Evolutionary conservation across 1,140 invertebrate genomes (phyloP).

Genomic region (Thereuonema tuberculata): DNA sequence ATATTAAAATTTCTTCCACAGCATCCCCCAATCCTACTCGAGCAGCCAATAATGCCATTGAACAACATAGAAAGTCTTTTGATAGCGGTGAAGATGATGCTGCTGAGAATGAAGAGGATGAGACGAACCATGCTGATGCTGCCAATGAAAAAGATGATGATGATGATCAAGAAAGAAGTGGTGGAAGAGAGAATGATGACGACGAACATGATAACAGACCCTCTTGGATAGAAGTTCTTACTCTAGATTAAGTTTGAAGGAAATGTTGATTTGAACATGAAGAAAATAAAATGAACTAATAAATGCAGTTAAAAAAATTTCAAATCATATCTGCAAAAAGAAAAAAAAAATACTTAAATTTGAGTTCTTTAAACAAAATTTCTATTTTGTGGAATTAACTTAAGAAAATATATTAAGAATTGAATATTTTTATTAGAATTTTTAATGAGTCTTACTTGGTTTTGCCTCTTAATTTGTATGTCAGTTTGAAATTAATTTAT

Average conservation of each 20-base stretch:
- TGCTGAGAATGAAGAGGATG: not conserved
- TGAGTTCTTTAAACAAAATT: not conserved
- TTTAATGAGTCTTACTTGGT: too few species aligned
- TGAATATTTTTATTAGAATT: not conserved
- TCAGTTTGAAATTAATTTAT: too few species aligned
- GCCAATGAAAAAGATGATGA: not conserved
- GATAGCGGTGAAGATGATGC: not conserved
- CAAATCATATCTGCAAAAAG: not conserved
- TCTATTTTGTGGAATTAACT: not conserved
- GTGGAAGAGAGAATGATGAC: not conserved
- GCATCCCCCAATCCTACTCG: too few species aligned
- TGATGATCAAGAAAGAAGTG: not conserved
- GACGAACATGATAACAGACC: not conserved
- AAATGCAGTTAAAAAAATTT: not conserved
- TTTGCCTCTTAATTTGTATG: too few species aligned
- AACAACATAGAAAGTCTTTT: not conserved
- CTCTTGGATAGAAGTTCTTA: conserved; percentile 4
- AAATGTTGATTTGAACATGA: not conserved
- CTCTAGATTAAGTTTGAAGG: not conserved
- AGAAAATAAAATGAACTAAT: too few species aligned
- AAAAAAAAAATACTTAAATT: not conserved
- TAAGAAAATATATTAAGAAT: not conserved
- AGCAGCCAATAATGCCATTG: not conserved
- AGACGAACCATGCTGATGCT: not conserved
- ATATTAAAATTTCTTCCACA: too few species aligned